Evolutionary conservation across 2,113 vertebrate species (phyloP), one percentile per base, ranked within the genome.

Genomic region (Thomomys bottae): DNA sequence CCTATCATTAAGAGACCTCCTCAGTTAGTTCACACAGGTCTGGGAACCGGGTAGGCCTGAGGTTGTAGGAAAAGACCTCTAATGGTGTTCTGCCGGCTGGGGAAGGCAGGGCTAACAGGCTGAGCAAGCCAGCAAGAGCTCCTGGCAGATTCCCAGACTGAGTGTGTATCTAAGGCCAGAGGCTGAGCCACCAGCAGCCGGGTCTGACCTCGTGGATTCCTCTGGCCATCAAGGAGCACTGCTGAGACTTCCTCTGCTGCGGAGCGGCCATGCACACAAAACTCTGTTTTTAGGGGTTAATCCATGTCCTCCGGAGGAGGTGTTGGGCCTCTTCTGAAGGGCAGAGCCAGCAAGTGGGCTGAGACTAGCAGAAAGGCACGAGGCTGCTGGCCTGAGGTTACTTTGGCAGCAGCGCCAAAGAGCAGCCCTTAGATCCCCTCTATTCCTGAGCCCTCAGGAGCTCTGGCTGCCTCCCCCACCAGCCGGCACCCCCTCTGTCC

Each of bases 281-380:
- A 94, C 76, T 91, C 86, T 10, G 83, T 85, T 95, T 90, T 95
- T 49, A 90, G 87, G 96, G 94, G 96, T 93, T 96, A 95, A 96
- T 94, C 93, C 12, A 0, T 28, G 90, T 61, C 83, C 85, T 70
- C 94, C 18, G 28, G 88, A 90, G 90, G 77, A 83, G 54, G 71
- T 11, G 0, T 59, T 61, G 28, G 79, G 61, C 78, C 89, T 93
- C 80, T 40, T 88, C 88, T 77, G 94, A 64, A 92, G 93, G 90
- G 72, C 87, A 88, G 77, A 86, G 80, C 76, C 67, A 59, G 76
- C 10, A 0, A 92, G 79, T 86, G 57, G 89, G 59, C 90, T 34
- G 82, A 94, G 92, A 94, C 88, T 66, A 73, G 73, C 86, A 85
- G 67, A 66, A 70, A 92, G 81, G 45, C 85, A 76, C 0, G 0